Evolutionary conservation across 2,888 invertebrate genomes (phyloP), one percentile per base, ranked within the genome.

Genomic region (Troglohyphantes excavatus): DNA sequence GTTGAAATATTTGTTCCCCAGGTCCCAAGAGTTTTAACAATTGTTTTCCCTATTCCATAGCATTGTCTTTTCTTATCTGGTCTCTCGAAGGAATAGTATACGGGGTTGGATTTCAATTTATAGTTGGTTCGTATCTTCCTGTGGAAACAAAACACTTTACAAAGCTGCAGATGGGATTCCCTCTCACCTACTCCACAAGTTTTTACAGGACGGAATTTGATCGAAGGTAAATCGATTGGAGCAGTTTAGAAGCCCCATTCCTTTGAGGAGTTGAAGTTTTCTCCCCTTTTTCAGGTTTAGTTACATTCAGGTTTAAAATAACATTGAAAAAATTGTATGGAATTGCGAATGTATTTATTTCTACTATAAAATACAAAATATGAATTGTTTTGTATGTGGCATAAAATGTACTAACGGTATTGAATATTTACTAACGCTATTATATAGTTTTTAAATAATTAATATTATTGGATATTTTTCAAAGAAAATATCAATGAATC

Each of bases 41-140:
- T 1, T 53, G 13, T n/a, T 53, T 13, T 53, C 17, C 3, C 5
- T 17, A 53, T 53, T 53, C 17, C 53, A 13, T 53, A n/a, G 53
- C 13, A 13, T 17, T 53, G 39, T 53, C 53, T 53, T 17, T n/a
- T 53, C 17, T n/a, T n/a, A n/a, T 9, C 53, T n/a, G 1, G 13
- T 53, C 17, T 53, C 53, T 53, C 53, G 13, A n/a, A 53, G 53
- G 53, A 53, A 13, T 13, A 13, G 53, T 39, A 11, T 53, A 53
- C 53, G 53, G 53, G 17, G 53, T 53, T n/a, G 53, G 53, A 53
- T 53, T 53, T 53, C 53, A 53, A 53, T 53, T 53, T 53, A 53
- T 53, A 53, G 53, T 53, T 53, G 53, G 17, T 53, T 53, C 53
- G 53, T n/a, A 53, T 53, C n/a, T 53, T 53, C 17, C 53, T 53